Evolutionary conservation across 2,888 invertebrate genomes (phyloP).

Genomic region (Tenthredo distinguenda): DNA sequence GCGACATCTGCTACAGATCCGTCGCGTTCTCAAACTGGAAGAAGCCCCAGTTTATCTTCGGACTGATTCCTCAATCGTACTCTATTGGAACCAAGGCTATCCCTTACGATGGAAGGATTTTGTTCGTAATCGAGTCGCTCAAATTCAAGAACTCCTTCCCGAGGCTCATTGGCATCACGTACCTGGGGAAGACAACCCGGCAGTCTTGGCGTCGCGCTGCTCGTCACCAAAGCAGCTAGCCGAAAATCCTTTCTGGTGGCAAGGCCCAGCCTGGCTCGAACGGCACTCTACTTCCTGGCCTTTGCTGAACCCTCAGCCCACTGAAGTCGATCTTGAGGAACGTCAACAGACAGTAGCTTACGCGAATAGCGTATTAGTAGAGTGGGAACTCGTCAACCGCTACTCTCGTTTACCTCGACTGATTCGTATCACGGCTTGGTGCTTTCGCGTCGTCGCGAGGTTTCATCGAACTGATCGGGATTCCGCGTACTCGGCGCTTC

Average conservation of each 20-base stretch:
- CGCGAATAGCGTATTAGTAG: not conserved
- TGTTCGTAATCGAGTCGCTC: slow-evolving; percentile 58
- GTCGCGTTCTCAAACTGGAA: not conserved
- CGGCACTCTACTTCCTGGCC: not conserved
- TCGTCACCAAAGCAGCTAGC: slow-evolving; percentile 54
- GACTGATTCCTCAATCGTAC: slow-evolving; percentile 60
- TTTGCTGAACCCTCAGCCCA: too few relatives aligned
- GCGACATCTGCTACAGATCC: not conserved
- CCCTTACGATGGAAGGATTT: slow-evolving; percentile 58
- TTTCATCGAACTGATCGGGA: too few relatives aligned
- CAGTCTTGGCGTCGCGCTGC: slow-evolving; percentile 61
- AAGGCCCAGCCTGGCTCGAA: slow-evolving; percentile 58
- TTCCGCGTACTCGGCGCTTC: too few relatives aligned
- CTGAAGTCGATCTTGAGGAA: too few relatives aligned
- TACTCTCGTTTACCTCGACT: too few relatives aligned
- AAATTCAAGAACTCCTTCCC: slow-evolving; percentile 57
- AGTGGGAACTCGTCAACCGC: not conserved
- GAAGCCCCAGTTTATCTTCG: slow-evolving; percentile 39
- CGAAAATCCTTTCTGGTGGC: slow-evolving; percentile 60
- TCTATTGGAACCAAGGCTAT: slow-evolving; percentile 60
- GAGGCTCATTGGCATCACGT: slow-evolving; percentile 59
- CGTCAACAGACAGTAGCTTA: not conserved
- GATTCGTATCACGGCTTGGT: too few relatives aligned
- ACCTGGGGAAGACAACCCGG: slow-evolving; percentile 60
- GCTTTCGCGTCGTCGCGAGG: not conserved